Conservation (phyloP, 2,888 invertebrate species). For the Axea sp. region DNA sequence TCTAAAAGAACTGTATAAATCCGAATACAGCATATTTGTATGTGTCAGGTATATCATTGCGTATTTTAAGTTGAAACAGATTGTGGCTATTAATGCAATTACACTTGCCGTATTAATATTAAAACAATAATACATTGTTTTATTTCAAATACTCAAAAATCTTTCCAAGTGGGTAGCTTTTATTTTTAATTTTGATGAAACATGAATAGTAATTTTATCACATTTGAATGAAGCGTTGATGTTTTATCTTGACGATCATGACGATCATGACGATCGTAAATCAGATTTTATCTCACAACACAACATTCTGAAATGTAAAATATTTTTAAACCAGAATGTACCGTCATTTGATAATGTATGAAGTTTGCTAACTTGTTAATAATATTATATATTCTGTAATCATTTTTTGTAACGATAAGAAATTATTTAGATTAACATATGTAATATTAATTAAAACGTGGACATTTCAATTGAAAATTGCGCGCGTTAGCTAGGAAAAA, state of each 20-base stretch:
- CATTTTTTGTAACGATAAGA: no score
- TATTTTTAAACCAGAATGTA: conserved; percentile 19
- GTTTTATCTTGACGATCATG: conserved; percentile 33
- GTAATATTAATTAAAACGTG: conserved; percentile 14
- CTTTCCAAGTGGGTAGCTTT: no score
- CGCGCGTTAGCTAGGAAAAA: conserved; percentile 21
- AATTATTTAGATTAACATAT: neutral
- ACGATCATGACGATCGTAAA: conserved; percentile 39
- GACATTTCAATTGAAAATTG: conserved; percentile 20
- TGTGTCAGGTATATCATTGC: no score
- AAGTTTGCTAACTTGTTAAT: neutral
- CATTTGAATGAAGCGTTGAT: conserved; percentile 16
- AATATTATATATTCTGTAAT: no score
- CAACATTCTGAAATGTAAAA: conserved; percentile 13
- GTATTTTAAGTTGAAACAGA: no score
- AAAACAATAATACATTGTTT: no score
- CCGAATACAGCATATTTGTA: no score
- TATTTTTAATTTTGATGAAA: no score
- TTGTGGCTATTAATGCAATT: no score
- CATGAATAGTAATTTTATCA: conserved; percentile 12
- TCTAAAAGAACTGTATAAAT: no score
- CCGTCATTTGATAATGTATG: neutral
- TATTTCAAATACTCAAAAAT: no score
- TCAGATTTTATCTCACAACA: conserved; percentile 32
- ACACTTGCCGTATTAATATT: no score